Conservation (phyloP, 2,113 vertebrate genomes). For the Ammodytes marinus region DNA sequence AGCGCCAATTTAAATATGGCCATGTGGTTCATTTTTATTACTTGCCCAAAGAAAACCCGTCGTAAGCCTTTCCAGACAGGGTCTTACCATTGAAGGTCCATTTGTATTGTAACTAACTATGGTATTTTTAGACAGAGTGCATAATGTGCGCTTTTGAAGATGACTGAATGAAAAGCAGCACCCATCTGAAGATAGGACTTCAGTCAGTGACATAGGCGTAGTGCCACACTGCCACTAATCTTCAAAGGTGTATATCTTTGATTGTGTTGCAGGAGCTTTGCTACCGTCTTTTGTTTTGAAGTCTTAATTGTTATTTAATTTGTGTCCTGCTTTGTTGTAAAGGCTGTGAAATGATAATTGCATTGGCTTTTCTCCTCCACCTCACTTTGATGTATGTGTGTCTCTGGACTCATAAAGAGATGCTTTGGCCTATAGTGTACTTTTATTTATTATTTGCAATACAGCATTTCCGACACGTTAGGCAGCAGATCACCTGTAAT, state of each 20-base stretch:
- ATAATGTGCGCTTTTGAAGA: constrained; percentile 75
- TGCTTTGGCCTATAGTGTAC: constrained; percentile 19
- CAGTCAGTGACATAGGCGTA: constrained; percentile 67
- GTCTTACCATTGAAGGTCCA: constrained; percentile 29
- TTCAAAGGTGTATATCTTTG: constrained; percentile 67
- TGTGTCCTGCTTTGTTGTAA: constrained; percentile 77
- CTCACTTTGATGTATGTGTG: constrained; percentile 62
- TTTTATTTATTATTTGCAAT: constrained; percentile 28
- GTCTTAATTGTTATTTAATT: constrained; percentile 82
- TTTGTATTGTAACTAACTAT: constrained; percentile 35
- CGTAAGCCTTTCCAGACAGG: background rate
- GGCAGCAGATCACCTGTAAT: constrained; percentile 1
- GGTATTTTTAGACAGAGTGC: constrained; percentile 65
- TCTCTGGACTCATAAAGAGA: constrained; percentile 40
- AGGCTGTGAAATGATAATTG: constrained; percentile 85
- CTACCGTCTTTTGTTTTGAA: constrained; percentile 63
- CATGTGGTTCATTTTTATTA: constrained; percentile 51
- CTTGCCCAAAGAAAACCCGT: constrained; percentile 46
- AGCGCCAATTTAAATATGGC: constrained; percentile 20
- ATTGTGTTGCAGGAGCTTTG: constrained; percentile 53
- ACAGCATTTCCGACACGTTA: background rate
- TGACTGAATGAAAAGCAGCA: constrained; percentile 63
- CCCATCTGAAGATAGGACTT: constrained; percentile 70
- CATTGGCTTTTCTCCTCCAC: constrained; percentile 53
- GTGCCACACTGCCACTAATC: constrained; percentile 63